Evolutionary conservation across 2,888 invertebrate species (phyloP), one percentile per base, ranked within the genome.

Genomic region (Habroteleia sp.): DNA sequence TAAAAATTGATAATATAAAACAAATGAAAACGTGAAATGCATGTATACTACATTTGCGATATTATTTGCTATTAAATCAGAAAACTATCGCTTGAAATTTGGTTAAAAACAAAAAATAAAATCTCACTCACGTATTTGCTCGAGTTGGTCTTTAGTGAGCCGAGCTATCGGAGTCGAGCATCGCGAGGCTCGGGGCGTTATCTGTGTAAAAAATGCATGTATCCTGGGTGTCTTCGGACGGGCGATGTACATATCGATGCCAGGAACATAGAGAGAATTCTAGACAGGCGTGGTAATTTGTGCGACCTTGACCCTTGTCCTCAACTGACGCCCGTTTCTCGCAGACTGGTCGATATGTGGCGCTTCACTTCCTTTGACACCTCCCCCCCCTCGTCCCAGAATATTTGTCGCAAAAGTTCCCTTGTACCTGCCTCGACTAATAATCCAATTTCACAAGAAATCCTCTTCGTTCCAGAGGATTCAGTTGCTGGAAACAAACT

Each of bases 261-360:
- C 56, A 39, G 31, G 20, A 50, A 23, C 42, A 39, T 27, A 71
- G 69, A 65, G 74, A 68, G 54, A 58, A 60, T 48, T 54, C 60
- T 52, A 76, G 79, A 76, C 79, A 79, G 83, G 80, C 81, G 82
- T 79, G 80, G 80, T 83, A 83, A 79, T 81, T 83, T 80, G 68
- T 74, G 72, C 82, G 87, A 87, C 87, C 87, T 87, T 87, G 87
- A 87, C 87, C 87, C 82, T 84, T 82, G 87, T 82, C 83, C 84
- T 84, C 83, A 77, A 83, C 81, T 81, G 79, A 78, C 82, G 84
- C 81, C 82, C 79, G 82, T 83, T 79, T 80, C 79, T 63, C 46
- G 82, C 80, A 84, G 85, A 83, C 86, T 80, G 86, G 82, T 87
- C 86, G 87, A 85, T 87, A 87, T 82, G 79, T 80, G 77, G 50